Evolutionary conservation across 2,797 vertebrate species (phyloP).

Genomic region (Poeciliopsis infans): DNA sequence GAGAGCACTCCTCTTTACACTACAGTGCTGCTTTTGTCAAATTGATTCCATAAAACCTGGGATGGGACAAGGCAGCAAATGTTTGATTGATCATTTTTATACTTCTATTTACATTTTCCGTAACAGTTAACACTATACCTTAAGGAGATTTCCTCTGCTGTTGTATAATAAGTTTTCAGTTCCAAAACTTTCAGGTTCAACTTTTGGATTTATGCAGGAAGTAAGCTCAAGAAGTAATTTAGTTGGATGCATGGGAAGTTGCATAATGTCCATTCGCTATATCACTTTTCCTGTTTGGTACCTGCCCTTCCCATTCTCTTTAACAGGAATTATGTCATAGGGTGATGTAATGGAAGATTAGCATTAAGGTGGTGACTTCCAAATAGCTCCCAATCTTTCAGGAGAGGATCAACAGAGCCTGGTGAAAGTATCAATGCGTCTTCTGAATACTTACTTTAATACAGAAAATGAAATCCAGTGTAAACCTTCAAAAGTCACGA

Average conservation of each 20-base stretch:
- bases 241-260: conserved; percentile 33
- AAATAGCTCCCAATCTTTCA: conserved; percentile 39
- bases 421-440: not conserved
- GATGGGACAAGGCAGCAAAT: not conserved
- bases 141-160: conserved; percentile 5
- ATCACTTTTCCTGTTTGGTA: conserved; percentile 36
- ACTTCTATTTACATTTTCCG: not conserved
- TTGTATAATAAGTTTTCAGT: conserved; percentile 18
- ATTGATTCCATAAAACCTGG: not conserved
- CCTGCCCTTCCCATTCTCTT: conserved; percentile 21
- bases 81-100: not conserved
- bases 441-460: not conserved
- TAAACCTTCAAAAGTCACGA: not conserved
- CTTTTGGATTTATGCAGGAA: conserved; percentile 3
- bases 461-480: not conserved
- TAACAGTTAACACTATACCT: not conserved
- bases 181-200: conserved; percentile 2
- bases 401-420: conserved; percentile 23
- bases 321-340: conserved; percentile 32
- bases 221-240: conserved; percentile 12
- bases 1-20: not conserved
- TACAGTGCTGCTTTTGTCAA: not conserved
- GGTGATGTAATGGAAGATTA: conserved; percentile 32
- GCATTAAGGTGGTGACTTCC: conserved; percentile 16
- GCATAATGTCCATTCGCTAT: conserved; percentile 37